Evolutionary conservation across 2,113 vertebrate genomes (phyloP).

Genomic region (Cisticola juncidis): DNA sequence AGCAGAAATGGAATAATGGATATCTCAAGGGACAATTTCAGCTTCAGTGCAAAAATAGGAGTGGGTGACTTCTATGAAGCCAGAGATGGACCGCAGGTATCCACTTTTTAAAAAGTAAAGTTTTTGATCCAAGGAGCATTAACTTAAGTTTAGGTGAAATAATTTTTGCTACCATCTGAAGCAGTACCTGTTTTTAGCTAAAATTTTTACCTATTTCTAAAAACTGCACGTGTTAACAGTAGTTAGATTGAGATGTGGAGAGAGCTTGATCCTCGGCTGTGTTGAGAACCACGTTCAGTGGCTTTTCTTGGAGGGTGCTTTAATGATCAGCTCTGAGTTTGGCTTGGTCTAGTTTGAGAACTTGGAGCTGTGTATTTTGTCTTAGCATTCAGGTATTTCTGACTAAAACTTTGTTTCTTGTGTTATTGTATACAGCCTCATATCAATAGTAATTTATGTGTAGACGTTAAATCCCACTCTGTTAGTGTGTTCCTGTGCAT

Average conservation of each 20-base stretch:
- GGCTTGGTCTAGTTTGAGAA: neutral
- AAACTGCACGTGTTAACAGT: neutral
- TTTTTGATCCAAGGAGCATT: slow-evolving; percentile 75
- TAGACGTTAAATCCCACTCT: neutral
- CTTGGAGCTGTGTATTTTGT: neutral
- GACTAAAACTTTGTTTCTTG: neutral
- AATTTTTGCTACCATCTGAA: slow-evolving; percentile 62
- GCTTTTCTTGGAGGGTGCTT: neutral
- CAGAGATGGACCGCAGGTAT: slow-evolving; percentile 95
- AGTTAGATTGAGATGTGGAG: neutral
- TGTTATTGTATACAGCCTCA: neutral
- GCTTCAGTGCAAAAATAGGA: slow-evolving; percentile 97
- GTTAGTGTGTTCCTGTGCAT: neutral
- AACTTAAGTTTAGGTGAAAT: slow-evolving; percentile 71
- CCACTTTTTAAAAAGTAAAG: slow-evolving; percentile 79
- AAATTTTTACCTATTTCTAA: slow-evolving; percentile 4
- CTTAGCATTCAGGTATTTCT: neutral
- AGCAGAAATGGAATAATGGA: slow-evolving; percentile 93
- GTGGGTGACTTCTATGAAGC: slow-evolving; percentile 98
- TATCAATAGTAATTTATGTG: neutral
- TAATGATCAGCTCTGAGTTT: neutral
- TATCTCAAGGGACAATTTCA: slow-evolving; percentile 97
- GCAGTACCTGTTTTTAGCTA: slow-evolving; percentile 59
- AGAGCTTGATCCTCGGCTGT: neutral
- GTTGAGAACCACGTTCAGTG: neutral